Evolutionary conservation across 2,797 vertebrate species (phyloP), one percentile per base, ranked within the genome.

Genomic region (Helostoma temminkii): DNA sequence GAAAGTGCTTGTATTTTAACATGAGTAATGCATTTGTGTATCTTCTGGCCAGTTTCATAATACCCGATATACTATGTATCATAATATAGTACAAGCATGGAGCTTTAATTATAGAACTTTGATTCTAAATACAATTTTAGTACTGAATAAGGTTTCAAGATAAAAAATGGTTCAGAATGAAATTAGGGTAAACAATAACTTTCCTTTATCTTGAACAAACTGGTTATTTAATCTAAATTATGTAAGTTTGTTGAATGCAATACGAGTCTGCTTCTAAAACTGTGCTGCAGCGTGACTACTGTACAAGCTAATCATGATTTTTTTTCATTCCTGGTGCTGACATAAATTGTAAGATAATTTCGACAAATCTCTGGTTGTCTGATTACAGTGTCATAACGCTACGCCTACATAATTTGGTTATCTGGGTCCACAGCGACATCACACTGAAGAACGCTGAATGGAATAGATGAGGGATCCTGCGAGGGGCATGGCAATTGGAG

Each of bases 401-500:
- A 66, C 69, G 62, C 53, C 63, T 52, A 36, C 18, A 25, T 76
- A 78, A 83, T 81, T 65, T 58, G n/a, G 63, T 85, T 83, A 82
- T 74, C 67, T 66, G 34, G 50, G 19, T 83, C 58, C 32, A 2
- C 75, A 52, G 61, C 30, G 37, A 50, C 78, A 76, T 80, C 71
- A 62, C 63, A 66, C 66, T 74, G 71, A 82, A 67, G 67, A 78
- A 58, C 56, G 53, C 56, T 71, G 75, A 86, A 64, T 45, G 58
- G 74, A 78, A 76, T 76, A 64, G 71, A 89, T 81, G 71, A 76
- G 71, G 71, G 64, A 56, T 59, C 74, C 78, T 67, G 67, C 7
- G 49, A 78, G 53, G 63, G 61, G 79, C 49, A 69, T 66, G 60
- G 83, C 71, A 86, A 84, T 82, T 74, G 79, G 77, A 76, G 74